Conservation (phyloP, 2,113 vertebrate species). For the Halcyon senegalensis region DNA sequence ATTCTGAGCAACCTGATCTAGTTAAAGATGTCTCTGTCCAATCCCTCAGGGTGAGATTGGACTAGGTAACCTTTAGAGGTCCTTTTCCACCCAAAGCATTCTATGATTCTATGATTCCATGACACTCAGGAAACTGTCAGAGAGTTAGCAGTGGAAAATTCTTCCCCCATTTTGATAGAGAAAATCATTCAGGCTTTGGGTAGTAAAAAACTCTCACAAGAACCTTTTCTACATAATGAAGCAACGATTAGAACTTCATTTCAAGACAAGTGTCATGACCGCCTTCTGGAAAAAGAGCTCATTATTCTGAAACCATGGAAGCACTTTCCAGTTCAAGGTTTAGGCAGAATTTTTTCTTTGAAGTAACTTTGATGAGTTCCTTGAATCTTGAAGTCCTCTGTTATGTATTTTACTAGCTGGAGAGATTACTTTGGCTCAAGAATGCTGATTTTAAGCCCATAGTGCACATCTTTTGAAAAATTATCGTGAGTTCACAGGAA, state of each 20-base stretch:
- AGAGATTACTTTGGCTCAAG: background rate
- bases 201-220: background rate
- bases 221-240: background rate
- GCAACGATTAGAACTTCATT: background rate
- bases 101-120: background rate
- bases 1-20: too few species aligned
- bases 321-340: background rate
- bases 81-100: background rate
- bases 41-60: too few species aligned
- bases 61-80: background rate
- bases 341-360: background rate
- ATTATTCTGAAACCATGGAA: background rate
- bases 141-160: background rate
- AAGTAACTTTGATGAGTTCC: background rate
- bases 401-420: background rate
- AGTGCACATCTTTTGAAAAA: background rate
- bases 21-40: too few species aligned
- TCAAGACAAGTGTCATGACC: background rate
- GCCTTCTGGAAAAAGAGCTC: background rate
- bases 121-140: background rate
- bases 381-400: background rate
- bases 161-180: background rate
- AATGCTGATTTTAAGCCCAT: background rate
- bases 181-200: background rate
- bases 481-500: background rate